Conservation (phyloP, 2,113 vertebrate genomes). For the Peromyscus leucopus region DNA sequence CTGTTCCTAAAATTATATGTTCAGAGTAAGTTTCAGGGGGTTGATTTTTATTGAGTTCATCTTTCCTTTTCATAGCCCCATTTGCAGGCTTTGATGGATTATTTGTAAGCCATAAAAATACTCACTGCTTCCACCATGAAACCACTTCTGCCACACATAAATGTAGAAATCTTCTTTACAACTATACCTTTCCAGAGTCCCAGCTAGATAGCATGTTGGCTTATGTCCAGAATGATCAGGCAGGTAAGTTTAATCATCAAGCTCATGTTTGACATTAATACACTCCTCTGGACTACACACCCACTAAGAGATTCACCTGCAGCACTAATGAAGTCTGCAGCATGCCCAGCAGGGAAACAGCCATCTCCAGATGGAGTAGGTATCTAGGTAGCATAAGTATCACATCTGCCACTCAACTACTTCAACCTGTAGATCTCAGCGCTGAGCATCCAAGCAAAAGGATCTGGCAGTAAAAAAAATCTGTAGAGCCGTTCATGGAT, state of each 20-base stretch:
- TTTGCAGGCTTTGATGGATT: neutral
- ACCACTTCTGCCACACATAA: neutral
- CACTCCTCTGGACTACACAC: accelerated
- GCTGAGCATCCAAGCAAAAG: neutral
- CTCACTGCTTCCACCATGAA: neutral
- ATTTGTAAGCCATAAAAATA: conserved; percentile 31
- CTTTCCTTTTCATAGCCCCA: neutral
- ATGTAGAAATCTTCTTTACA: neutral
- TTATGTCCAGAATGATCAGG: neutral
- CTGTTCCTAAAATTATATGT: neutral
- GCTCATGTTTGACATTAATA: neutral
- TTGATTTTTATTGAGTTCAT: conserved; percentile 49
- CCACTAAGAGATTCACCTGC: neutral
- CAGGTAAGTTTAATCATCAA: neutral
- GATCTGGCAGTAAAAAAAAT: neutral
- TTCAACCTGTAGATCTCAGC: neutral
- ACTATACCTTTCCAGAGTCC: neutral
- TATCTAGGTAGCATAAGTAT: accelerated
- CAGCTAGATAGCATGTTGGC: neutral
- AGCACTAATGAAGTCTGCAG: neutral
- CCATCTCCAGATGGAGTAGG: accelerated
- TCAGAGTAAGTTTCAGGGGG: neutral
- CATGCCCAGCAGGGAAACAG: neutral
- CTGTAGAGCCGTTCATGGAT: accelerated
- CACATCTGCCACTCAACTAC: neutral